Base-by-base conservation (phyloP, 2,113 vertebrate species). In the Tupaia chinensis region DNA sequence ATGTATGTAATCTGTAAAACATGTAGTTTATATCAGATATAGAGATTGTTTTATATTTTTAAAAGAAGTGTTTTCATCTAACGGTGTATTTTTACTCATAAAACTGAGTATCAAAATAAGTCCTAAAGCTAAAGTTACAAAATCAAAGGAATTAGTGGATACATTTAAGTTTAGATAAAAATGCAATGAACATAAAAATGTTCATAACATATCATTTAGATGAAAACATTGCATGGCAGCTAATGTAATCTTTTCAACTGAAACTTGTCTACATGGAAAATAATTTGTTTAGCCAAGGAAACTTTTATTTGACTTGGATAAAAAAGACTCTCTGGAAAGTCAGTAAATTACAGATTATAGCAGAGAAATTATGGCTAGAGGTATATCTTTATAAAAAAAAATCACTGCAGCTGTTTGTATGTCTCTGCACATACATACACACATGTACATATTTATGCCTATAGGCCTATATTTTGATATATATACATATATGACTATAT, bases 181-280 rank as follows among this genome's bases (percentile, higher is more conserved):
- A 95, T 96, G 5, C 6, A 80, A 25, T 80, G 4, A 81, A 66
- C 27, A 77, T 82, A 32, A 92, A 88, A 76, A 1, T 32, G 5
- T 95, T 34, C 85, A 44, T 86, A 95, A 85, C 27, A 54, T 4
- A 56, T 27, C 70, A 25, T 60, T 79, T 78, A 88, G 79, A 61
- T 88, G 32, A 10, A 90, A 95, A 93, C 29, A 53, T 2, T 96
- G 86, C 68, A 90, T 96, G 58, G 81, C 65, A 93, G 77, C 81
- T 74, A 84, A 27, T 63, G 53, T 76, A 85, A 86, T 53, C 14
- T 92, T 19, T 61, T 60, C 4, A 87, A 29, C 60, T 85, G n/a
- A 73, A 83, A 90, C 19, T 34, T 72, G 9, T 76, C 14, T 83
- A 54, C 0, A 54, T 91, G 20, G 7, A 68, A 85, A 77, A 95